phyloP scores from a whole-genome alignment of 2,797 vertebrate genomes.

The Lophotriccus pileatus region DNA sequence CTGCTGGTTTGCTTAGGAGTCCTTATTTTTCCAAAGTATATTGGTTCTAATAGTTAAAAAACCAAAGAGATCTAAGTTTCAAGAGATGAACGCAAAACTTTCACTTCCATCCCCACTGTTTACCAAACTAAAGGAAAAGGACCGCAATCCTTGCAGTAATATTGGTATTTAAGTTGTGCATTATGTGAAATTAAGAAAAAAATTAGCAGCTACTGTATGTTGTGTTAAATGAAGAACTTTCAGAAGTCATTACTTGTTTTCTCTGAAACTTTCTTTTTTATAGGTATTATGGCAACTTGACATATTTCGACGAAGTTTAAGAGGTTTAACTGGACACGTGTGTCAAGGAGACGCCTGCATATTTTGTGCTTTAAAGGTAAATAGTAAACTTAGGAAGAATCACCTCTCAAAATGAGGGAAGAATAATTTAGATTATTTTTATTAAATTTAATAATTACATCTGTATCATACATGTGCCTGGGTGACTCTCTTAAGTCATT shows the following conservation, averaged over 20 bases:
- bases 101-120: neutral
- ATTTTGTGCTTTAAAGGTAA: slow-evolving; percentile 98
- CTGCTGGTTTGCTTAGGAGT: neutral
- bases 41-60: neutral
- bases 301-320: slow-evolving; percentile 94
- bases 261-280: neutral
- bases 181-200: neutral
- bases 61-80: neutral
- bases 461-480: accelerated
- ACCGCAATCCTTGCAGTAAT: neutral
- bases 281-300: slow-evolving; percentile 98
- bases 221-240: neutral
- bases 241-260: neutral
- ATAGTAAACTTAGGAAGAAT: neutral
- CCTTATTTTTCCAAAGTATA: neutral
- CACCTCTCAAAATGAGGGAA: neutral
- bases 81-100: neutral
- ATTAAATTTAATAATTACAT: neutral
- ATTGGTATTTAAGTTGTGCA: neutral
- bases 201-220: neutral
- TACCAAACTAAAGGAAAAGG: neutral
- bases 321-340: slow-evolving; percentile 90
- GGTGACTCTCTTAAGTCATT: neutral
- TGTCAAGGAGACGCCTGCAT: slow-evolving; percentile 96
- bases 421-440: neutral